A percentile compares a stretch with the other conserved stretches of the same genome.
phyloP scores from a whole-genome alignment of 2,113 vertebrate species.

The Kryptolebias marmoratus region DNA sequence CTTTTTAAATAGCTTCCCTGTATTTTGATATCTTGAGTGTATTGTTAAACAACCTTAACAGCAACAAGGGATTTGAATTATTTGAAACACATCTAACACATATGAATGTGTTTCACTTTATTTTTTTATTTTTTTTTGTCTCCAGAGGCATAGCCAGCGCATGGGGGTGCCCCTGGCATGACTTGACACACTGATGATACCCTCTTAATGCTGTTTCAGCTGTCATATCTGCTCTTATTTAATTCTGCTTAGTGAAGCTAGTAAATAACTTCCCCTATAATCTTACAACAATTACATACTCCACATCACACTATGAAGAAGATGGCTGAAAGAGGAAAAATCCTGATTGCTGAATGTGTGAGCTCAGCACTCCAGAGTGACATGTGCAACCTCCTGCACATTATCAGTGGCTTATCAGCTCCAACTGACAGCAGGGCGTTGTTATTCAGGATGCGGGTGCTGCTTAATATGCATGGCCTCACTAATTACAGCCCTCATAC shows the following conservation, averaged over 20 bases:
- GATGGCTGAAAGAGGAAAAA: slow-evolving; percentile 11
- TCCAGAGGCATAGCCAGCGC: neutral
- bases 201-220: slow-evolving; percentile 23
- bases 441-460: slow-evolving; percentile 63
- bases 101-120: no score
- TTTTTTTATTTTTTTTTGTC: no score
- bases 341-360: slow-evolving; percentile 26
- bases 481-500: slow-evolving; percentile 78
- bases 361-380: slow-evolving; percentile 40
- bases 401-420: slow-evolving; percentile 49
- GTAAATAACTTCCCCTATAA: slow-evolving; percentile 16
- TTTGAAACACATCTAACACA: no score
- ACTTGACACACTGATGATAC: slow-evolving; percentile 1
- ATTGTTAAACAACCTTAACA: no score
- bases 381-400: slow-evolving; percentile 52
- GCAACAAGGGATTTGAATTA: no score
- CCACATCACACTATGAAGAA: slow-evolving; percentile 25
- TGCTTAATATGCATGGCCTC: slow-evolving; percentile 80
- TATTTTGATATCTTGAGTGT: no score
- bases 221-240: slow-evolving; percentile 22
- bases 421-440: slow-evolving; percentile 55
- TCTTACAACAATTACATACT: slow-evolving; percentile 27
- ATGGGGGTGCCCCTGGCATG: slow-evolving; percentile 7
- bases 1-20: no score
- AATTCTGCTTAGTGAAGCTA: neutral